Evolutionary conservation across 1,140 invertebrate species (phyloP).

Genomic region (Lycorma delicatula): DNA sequence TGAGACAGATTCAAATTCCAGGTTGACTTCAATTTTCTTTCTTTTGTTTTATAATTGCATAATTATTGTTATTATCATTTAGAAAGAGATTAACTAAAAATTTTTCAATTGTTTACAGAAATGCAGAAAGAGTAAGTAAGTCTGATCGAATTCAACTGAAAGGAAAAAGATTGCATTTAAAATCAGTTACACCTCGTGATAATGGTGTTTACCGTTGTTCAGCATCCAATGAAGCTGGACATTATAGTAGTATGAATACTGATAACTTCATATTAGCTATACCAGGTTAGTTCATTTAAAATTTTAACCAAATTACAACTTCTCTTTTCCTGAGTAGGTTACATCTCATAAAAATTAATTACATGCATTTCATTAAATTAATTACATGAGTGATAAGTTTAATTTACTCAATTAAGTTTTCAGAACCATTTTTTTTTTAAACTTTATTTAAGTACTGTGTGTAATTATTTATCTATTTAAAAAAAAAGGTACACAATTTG

Average conservation of each 20-base stretch:
- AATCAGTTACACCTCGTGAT: slow-evolving; percentile 48
- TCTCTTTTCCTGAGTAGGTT: too few relatives aligned
- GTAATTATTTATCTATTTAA: too few relatives aligned
- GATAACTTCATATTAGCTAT: slow-evolving; percentile 47
- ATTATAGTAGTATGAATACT: slow-evolving; percentile 45
- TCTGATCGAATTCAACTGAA: slow-evolving; percentile 50
- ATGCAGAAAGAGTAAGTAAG: slow-evolving; percentile 50
- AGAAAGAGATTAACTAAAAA: neutral
- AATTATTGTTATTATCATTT: neutral
- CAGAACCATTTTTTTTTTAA: too few relatives aligned
- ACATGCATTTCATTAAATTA: too few relatives aligned
- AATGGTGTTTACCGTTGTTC: slow-evolving; percentile 63
- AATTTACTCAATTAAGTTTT: too few relatives aligned
- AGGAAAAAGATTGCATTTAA: slow-evolving; percentile 55
- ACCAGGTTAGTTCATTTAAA: slow-evolving; percentile 49
- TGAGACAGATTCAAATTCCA: neutral
- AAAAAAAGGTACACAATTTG: too few relatives aligned
- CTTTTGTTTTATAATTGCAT: neutral
- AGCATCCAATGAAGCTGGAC: slow-evolving; percentile 54
- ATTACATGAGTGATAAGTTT: too few relatives aligned
- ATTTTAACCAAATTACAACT: too few relatives aligned
- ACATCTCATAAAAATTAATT: too few relatives aligned
- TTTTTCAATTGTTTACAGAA: slow-evolving; percentile 39
- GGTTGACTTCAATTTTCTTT: neutral
- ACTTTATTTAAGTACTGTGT: too few relatives aligned